Base-by-base conservation (phyloP, 1,140 invertebrate species). In the Drosophila hydei region DNA sequence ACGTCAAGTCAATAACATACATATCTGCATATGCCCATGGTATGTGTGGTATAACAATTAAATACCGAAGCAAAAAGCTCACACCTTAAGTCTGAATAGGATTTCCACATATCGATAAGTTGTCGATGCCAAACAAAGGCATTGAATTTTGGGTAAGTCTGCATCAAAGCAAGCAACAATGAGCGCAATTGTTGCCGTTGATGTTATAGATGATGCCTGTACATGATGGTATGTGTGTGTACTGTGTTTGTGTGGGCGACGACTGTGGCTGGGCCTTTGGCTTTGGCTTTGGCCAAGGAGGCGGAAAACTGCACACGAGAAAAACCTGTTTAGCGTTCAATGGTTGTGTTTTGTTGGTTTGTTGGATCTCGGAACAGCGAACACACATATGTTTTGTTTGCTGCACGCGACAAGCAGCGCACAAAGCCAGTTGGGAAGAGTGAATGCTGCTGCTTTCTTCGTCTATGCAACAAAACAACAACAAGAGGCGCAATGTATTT, bases 321-420 rank as follows among this genome's bases (percentile, higher is more conserved):
- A 87, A 87, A 87, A 87, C 81, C 83, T 81, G 81, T 87, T 87
- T 87, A 81, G 77, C 83, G 81, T 87, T 88, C 81, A 87, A 87
- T 87, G 81, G 77, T 72, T 85, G 83, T 72, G 45, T 72, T 72
- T 65, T 71, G 51, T 71, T 70, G 23, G 59, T 70, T 70, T 71
- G 52, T 65, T 71, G 52, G 47, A 65, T 54, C 62, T 48, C 63
- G 63, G 56, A 63, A 42, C 18, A 33, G 33, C 42, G 33, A 50
- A 56, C 51, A 71, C 61, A 70, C 75, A 79, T 72, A 61, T 71
- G 54, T 75, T 64, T 63, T 69, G 67, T 69, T 69, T 69, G 61
- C 47, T 63, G 56, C 47, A 33, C 65, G 58, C 58, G 40, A 61
- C 47, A 30, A 33, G 27, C 42, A 45, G 23, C 42, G 42, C 42